phyloP scores from a whole-genome alignment of 2,113 vertebrate genomes.

The Lampris megalopsis region DNA sequence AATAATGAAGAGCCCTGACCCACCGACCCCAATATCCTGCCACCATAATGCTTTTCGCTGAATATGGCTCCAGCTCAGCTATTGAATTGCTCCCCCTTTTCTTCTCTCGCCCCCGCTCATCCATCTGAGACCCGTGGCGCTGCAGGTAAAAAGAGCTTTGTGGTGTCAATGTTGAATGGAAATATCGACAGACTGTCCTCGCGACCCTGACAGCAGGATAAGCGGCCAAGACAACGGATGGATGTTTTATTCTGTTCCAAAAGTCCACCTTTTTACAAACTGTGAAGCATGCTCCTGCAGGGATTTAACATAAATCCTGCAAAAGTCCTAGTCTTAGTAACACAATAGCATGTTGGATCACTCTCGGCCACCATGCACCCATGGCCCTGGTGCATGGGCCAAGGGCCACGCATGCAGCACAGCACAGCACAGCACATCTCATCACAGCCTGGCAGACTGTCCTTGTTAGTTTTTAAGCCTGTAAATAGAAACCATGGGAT shows the following conservation, averaged over 20 bases:
- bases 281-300: too few species aligned
- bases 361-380: not conserved
- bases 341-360: too few species aligned
- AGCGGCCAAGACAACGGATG: too few species aligned
- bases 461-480: not conserved
- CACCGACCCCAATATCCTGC: slow-evolving; percentile 35
- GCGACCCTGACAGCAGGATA: too few species aligned
- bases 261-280: too few species aligned
- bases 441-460: not conserved
- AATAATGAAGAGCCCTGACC: slow-evolving; percentile 5
- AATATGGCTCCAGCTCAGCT: not conserved
- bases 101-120: not conserved
- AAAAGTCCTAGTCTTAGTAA: too few species aligned
- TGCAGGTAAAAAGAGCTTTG: too few species aligned
- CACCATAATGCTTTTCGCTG: not conserved
- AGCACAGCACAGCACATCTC: not conserved
- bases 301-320: too few species aligned
- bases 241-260: too few species aligned
- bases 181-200: too few species aligned
- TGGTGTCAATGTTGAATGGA: too few species aligned
- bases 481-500: not conserved
- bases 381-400: not conserved
- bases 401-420: not conserved
- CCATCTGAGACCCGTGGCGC: too few species aligned
- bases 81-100: not conserved